Evolutionary conservation across 2,797 vertebrate genomes (phyloP).

Genomic region (Phylloscopus collybita): DNA sequence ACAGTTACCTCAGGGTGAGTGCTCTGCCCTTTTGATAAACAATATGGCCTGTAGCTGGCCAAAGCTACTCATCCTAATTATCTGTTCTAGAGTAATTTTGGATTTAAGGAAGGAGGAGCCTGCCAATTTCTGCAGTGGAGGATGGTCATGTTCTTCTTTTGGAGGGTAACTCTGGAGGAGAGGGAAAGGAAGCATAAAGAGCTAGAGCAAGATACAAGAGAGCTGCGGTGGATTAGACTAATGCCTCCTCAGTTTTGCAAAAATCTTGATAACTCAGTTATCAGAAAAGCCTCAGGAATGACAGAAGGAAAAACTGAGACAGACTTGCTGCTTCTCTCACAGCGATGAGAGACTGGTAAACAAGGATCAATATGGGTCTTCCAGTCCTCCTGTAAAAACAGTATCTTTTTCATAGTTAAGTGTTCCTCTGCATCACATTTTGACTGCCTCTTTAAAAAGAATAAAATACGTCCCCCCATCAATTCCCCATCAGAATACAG

Average conservation of each 20-base stretch:
- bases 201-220: not conserved
- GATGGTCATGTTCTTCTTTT: not conserved
- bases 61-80: not conserved
- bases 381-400: not conserved
- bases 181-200: not conserved
- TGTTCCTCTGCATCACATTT: slow-evolving; percentile 12
- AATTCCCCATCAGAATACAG: slow-evolving; percentile 34
- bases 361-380: not conserved
- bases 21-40: not conserved
- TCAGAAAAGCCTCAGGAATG: not conserved
- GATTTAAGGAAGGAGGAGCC: not conserved
- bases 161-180: not conserved
- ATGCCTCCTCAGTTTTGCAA: not conserved
- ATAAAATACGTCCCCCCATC: not conserved
- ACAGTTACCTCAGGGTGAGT: not conserved
- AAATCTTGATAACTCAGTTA: not conserved
- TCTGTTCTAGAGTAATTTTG: not conserved
- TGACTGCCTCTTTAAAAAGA: slow-evolving; percentile 36
- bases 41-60: not conserved
- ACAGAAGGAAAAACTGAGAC: not conserved
- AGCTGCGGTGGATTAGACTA: not conserved
- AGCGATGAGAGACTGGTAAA: not conserved
- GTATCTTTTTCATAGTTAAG: not conserved
- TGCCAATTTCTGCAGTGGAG: not conserved
- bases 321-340: not conserved